A percentile compares a stretch with the other conserved stretches of the same genome.
Evolutionary conservation across 1,140 invertebrate genomes (phyloP).

Genomic region (Drosophila sp.): DNA sequence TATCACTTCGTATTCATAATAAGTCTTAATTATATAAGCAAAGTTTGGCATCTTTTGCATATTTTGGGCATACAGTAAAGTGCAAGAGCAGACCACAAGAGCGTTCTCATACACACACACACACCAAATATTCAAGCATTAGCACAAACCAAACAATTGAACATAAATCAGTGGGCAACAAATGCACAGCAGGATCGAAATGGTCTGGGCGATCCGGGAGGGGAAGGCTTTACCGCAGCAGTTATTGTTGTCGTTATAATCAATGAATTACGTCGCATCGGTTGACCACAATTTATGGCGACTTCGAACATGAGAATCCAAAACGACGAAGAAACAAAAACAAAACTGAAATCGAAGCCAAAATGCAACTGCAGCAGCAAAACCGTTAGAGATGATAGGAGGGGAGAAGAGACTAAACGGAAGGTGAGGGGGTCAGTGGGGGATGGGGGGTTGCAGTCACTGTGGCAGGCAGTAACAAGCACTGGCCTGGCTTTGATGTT

Average conservation of each 20-base stretch:
- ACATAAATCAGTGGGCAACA: slow-evolving; percentile 70
- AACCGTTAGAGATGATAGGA: slow-evolving; percentile 3
- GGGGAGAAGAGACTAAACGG: slow-evolving; percentile 8
- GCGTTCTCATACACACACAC: slow-evolving; percentile 38
- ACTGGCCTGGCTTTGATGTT: slow-evolving; percentile 58
- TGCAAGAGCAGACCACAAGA: slow-evolving; percentile 31
- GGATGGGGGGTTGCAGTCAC: slow-evolving; percentile 1
- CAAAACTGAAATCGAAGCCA: slow-evolving; percentile 38
- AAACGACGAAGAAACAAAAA: slow-evolving; percentile 57
- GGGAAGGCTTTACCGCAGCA: slow-evolving; percentile 37
- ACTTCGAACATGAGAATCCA: slow-evolving; percentile 77
- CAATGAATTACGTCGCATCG: slow-evolving; percentile 80
- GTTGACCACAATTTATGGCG: slow-evolving; percentile 79
- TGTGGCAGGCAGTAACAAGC: slow-evolving; percentile 47
- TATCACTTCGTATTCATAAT: slow-evolving; percentile 40
- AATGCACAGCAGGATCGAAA: slow-evolving; percentile 45
- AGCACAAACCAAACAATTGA: slow-evolving; percentile 64
- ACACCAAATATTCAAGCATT: slow-evolving; percentile 35
- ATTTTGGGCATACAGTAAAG: slow-evolving; percentile 39
- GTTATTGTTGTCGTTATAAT: slow-evolving; percentile 81
- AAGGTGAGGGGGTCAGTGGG: not conserved
- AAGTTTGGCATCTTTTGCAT: slow-evolving; percentile 39
- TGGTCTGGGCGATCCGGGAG: not conserved
- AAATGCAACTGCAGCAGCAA: slow-evolving; percentile 46
- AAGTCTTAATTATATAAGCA: slow-evolving; percentile 68